Percentiles rank a stretch among this genome's conserved stretches.
phyloP scores from a whole-genome alignment of 2,113 vertebrate genomes.

The Micromys minutus region DNA sequence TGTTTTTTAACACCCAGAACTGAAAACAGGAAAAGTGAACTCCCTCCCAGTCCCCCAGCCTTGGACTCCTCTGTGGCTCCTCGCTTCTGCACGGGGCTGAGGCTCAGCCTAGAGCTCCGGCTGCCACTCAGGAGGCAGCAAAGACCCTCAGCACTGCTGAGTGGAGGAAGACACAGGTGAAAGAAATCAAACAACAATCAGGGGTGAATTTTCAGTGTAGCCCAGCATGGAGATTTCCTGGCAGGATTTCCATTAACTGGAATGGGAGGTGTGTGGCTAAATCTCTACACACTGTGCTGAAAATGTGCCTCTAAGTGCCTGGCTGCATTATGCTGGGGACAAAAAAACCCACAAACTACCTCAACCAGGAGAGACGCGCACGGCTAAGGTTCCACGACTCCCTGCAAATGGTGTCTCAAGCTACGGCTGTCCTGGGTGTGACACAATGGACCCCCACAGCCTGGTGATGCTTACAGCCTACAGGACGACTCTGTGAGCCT shows the following conservation, averaged over 20 bases:
- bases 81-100: background rate
- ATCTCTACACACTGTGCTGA: slow-evolving; percentile 79
- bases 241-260: slow-evolving; percentile 79
- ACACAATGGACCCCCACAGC: slow-evolving; percentile 35
- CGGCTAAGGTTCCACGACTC: slow-evolving; percentile 42
- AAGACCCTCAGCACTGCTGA: slow-evolving; percentile 20
- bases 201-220: slow-evolving; percentile 73
- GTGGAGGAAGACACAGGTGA: slow-evolving; percentile 76
- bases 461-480: background rate
- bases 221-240: slow-evolving; percentile 74
- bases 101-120: slow-evolving; percentile 20
- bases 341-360: slow-evolving; percentile 71
- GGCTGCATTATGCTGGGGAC: slow-evolving; percentile 68
- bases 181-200: slow-evolving; percentile 79
- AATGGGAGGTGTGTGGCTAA: slow-evolving; percentile 76
- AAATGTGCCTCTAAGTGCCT: slow-evolving; percentile 78
- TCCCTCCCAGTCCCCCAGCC: background rate
- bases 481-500: background rate
- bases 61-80: background rate
- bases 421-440: background rate
- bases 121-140: background rate
- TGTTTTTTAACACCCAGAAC: background rate
- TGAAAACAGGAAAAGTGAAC: background rate
- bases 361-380: background rate
- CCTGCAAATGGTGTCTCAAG: slow-evolving; percentile 50